These are phyloP conservation scores for Idaea aversata DNA, from an alignment of 2,888 invertebrate genomes.

Conservation along the genomic window DNA sequence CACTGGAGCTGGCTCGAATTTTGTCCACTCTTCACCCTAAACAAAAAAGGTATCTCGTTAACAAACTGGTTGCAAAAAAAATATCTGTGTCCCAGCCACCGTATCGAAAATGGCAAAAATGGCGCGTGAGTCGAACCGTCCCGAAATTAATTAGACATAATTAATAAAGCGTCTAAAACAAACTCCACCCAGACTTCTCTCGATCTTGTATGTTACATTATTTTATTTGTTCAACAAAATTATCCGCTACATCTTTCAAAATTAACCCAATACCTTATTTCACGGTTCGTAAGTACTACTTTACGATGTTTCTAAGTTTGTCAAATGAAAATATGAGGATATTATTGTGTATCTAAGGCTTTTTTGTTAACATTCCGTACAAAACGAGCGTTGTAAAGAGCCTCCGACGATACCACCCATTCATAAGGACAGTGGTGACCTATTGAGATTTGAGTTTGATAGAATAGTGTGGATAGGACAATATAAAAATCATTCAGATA, in stretches of 20 bases:
- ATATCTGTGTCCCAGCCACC: constrained; percentile 45
- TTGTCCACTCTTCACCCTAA: not conserved
- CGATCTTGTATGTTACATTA: constrained; percentile 63
- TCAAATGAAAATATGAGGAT: constrained; percentile 47
- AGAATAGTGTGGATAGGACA: constrained; percentile 48
- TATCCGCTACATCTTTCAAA: constrained; percentile 15
- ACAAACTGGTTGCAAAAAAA: constrained; percentile 35
- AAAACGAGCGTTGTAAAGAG: constrained; percentile 79
- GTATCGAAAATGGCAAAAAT: constrained; percentile 55
- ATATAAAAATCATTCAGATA: not conserved
- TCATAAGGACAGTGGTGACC: constrained; percentile 78
- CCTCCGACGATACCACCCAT: constrained; percentile 78
- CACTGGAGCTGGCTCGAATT: not conserved
- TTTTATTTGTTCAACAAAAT: constrained; percentile 60
- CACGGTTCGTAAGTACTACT: constrained; percentile 23
- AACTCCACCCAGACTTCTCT: constrained; percentile 68
- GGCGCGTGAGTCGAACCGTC: constrained; percentile 58
- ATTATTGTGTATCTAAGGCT: constrained; percentile 73
- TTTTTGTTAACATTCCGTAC: constrained; percentile 80
- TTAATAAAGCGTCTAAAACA: constrained; percentile 77
- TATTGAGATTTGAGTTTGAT: constrained; percentile 68
- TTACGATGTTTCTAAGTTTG: constrained; percentile 1
- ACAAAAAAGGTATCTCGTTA: constrained; percentile 15
- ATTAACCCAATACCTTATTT: constrained; percentile 19
- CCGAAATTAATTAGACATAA: constrained; percentile 77